Evolutionary conservation across 2,888 invertebrate genomes (phyloP).

Genomic region (Brachycybe producta): DNA sequence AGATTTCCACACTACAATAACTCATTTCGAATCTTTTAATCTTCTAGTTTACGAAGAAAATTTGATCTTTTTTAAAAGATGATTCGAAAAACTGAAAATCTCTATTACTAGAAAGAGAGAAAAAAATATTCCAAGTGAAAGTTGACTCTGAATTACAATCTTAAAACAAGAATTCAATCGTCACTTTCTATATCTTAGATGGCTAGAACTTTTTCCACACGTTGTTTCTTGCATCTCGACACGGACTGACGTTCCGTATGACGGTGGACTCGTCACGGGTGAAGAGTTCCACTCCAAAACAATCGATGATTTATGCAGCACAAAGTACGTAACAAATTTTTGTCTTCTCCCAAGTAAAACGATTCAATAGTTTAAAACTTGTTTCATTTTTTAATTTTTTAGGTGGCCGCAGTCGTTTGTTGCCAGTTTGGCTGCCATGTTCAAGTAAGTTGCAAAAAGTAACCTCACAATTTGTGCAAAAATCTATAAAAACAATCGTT

Average conservation of each 20-base stretch:
- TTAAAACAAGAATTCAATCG: no score
- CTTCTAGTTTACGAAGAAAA: not conserved
- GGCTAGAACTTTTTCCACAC: conserved; percentile 8
- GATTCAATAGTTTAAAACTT: no score
- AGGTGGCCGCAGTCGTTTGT: conserved; percentile 31
- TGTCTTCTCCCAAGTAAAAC: no score
- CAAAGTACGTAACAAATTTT: not conserved
- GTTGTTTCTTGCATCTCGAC: not conserved
- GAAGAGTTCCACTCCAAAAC: not conserved
- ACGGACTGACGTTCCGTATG: conserved; percentile 1
- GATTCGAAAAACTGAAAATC: no score
- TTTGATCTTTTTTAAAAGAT: not conserved
- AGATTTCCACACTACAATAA: no score
- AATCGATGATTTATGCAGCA: not conserved
- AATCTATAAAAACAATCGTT: not conserved
- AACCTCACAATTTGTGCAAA: not conserved
- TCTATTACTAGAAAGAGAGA: no score
- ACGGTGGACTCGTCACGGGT: not conserved
- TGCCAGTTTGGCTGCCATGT: conserved; percentile 30
- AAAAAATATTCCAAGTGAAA: no score
- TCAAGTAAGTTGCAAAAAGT: conserved; percentile 23
- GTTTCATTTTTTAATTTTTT: conserved; percentile 18
- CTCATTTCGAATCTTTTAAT: no score
- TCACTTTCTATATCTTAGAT: no score
- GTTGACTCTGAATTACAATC: no score